phyloP scores from a whole-genome alignment of 2,888 invertebrate species.

The Miltochrista miniata region DNA sequence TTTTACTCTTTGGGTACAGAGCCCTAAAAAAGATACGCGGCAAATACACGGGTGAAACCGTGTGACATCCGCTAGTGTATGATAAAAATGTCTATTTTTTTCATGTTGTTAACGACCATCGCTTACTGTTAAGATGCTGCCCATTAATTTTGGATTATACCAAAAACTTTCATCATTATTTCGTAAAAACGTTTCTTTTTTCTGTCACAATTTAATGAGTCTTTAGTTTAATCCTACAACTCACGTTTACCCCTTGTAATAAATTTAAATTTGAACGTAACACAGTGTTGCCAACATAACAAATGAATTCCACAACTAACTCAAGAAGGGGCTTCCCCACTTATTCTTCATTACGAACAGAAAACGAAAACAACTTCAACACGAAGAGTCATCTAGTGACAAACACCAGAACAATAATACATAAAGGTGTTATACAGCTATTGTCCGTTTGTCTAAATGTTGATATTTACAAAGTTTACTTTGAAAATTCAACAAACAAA shows the following conservation, averaged over 20 bases:
- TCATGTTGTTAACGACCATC: no score
- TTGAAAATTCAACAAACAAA: slow-evolving; percentile 65
- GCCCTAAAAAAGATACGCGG: no score
- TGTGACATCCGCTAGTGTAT: no score
- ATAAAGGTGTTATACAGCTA: slow-evolving; percentile 24
- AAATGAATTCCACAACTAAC: slow-evolving; percentile 11
- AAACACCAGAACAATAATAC: slow-evolving; percentile 23
- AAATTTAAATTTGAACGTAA: background rate
- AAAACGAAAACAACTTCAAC: slow-evolving; percentile 16
- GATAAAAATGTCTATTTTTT: no score
- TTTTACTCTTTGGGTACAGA: no score
- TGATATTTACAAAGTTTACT: slow-evolving; percentile 28
- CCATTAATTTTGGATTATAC: no score
- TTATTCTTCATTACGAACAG: slow-evolving; percentile 25
- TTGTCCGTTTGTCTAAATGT: slow-evolving; percentile 24
- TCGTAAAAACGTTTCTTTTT: background rate
- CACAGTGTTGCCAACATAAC: background rate
- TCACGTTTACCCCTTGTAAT: background rate
- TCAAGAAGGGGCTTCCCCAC: slow-evolving; percentile 5
- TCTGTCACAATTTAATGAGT: background rate
- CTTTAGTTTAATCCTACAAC: background rate
- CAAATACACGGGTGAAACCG: no score
- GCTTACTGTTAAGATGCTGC: no score
- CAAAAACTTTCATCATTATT: no score
- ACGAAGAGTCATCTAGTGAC: slow-evolving; percentile 19